Evolutionary conservation across 2,113 vertebrate species (phyloP), one percentile per base, ranked within the genome.

Genomic region (Herpetotheres cachinnans): DNA sequence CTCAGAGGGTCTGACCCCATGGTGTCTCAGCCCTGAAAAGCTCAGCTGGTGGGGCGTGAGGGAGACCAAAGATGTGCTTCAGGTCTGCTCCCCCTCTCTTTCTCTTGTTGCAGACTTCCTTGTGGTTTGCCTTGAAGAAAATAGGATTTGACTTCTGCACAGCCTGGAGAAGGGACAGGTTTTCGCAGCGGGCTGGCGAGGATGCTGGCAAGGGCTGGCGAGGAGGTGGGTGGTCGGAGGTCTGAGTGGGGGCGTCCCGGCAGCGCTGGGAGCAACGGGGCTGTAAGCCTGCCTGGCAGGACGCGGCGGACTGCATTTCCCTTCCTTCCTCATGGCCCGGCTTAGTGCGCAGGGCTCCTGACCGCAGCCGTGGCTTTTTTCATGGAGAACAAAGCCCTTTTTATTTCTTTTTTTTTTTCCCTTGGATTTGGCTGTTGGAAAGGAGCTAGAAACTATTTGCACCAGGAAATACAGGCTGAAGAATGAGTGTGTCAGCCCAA

Each of bases 361-460:
- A 96, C 95, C 65, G 0, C 92, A 95, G 91, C 76, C 6, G 0
- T 1, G 2, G 61, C 72, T 81, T 95, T 91, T 86, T 93, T 84
- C 69, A 12, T 26, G 38, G 49, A 91, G 94, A 97, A 97, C 94
- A 93, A 96, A 95, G 94, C 72, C 47, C 90, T 97, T 97, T 77
- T 91, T 95, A 69, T 96, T 90, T 84, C 36, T 24, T 50, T 55
- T 20, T 52, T 72, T 69, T 46, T 21, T n/a, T 7, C 0, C 29
- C 58, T 94, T 84, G 91, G 56, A 95, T 83, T 92, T 95, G 81
- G 54, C 81, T 71, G 56, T 72, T 94, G 94, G 72, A 94, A 95
- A 91, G 72, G 86, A 95, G 61, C 58, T 97, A 96, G 65, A 91
- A 96, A 85, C 69, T 94, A 85, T 96, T 97, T 95, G 73, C 91